phyloP scores from a whole-genome alignment of 2,113 vertebrate species.

The Pseudopodoces humilis region DNA sequence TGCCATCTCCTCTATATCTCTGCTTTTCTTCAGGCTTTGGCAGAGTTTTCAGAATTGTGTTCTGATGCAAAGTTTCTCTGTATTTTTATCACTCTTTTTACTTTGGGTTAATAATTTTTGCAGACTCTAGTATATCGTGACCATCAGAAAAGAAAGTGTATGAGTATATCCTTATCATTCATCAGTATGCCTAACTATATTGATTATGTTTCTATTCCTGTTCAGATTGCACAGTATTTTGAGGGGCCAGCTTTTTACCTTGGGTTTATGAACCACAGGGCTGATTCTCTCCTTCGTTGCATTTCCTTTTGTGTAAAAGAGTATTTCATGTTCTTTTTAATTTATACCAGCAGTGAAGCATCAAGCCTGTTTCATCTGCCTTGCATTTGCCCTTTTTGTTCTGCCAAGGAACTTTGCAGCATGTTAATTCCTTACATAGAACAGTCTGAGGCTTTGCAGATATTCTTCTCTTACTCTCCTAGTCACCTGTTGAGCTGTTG shows the following conservation, averaged over 20 bases:
- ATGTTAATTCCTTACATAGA: not conserved
- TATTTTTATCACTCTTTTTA: not conserved
- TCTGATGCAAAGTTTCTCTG: conserved; percentile 46
- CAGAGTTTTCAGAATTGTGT: conserved; percentile 30
- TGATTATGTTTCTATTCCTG: not conserved
- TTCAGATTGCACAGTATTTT: not conserved
- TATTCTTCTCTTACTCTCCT: not conserved
- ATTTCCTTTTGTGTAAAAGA: not conserved
- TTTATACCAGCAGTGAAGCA: not conserved
- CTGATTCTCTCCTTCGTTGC: not conserved
- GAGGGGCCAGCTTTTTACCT: not conserved
- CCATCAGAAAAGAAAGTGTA: not conserved
- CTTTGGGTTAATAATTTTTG: not conserved
- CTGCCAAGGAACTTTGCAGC: not conserved
- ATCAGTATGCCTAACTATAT: not conserved
- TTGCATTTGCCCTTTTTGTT: not conserved
- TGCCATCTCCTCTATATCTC: conserved; percentile 41
- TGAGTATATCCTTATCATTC: not conserved
- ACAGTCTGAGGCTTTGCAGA: not conserved
- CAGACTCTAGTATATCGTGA: not conserved
- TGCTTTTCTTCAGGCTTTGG: conserved; percentile 29
- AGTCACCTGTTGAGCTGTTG: not conserved
- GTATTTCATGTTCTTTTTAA: not conserved
- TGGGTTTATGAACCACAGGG: not conserved
- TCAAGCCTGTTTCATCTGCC: not conserved